Base-by-base conservation (phyloP, 2,888 invertebrate species). In the Patella ulyssiponensis region DNA sequence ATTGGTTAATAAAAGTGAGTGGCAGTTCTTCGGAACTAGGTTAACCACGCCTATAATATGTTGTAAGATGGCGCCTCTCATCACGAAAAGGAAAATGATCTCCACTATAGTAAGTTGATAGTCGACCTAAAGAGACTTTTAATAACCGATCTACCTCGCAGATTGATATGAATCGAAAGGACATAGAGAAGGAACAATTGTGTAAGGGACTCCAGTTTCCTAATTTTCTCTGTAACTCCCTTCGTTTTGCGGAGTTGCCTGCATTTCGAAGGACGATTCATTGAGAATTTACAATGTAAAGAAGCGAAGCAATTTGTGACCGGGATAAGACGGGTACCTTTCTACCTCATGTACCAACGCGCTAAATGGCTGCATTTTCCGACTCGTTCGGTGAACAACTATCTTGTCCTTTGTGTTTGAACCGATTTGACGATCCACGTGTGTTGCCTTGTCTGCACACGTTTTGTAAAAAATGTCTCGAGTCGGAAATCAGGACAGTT, bases 381-480 rank as follows among this genome's bases (percentile, higher is more conserved):
- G 85, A 86, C 81, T 81, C 85, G 75, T 80, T 86, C 75, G 86
- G 86, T 78, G 88, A 88, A 82, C 88, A 86, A 82, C 83, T 86
- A 69, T 84, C 87, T 71, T 91, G 91, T 83, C 87, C 88, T 52
- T 82, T 91, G 71, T 91, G 91, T 84, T 84, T 85, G 74, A 86
- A 87, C 71, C 83, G 87, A 74, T 88, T 86, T 76, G 88, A 88
- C 76, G 91, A 91, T 76, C 90, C 91, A 51, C 86, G 89, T 74
- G 88, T 92, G 56, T 82, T 92, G 80, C 91, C 92, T 52, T 92
- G 92, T 81, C 86, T 90, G 77, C 92, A 92, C 80, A 87, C 90
- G 20, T 90, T 91, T 79, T 92, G 92, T 81, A 87, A 88, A 73
- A 84, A 86, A 73, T 92, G 92, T 81, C 83, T 92, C 77, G 90